phyloP scores from a whole-genome alignment of 2,888 invertebrate genomes.

The Morpho achilles region DNA sequence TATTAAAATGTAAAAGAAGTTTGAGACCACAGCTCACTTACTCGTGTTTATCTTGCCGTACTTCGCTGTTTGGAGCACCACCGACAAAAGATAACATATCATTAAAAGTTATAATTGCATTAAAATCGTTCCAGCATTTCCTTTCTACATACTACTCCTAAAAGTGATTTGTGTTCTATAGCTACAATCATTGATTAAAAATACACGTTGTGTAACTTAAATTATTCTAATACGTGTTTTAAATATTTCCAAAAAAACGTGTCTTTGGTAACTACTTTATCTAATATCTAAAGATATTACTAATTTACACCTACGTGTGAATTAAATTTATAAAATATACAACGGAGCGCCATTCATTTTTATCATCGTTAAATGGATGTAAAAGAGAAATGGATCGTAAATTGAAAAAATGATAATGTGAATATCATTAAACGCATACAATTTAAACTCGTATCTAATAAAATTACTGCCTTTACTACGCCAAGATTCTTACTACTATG shows the following conservation, averaged over 20 bases:
- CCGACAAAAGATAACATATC: slow-evolving; percentile 77
- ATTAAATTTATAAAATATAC: slow-evolving; percentile 23
- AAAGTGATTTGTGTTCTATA: slow-evolving; percentile 12
- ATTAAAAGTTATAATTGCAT: slow-evolving; percentile 43
- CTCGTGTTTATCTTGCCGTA: slow-evolving; percentile 72
- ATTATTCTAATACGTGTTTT: slow-evolving; percentile 13
- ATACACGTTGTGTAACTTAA: slow-evolving; percentile 13
- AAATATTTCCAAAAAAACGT: slow-evolving; percentile 7
- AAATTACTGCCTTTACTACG: not conserved
- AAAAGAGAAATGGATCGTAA: slow-evolving; percentile 6
- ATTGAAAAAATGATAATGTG: not conserved
- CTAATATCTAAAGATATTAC: slow-evolving; percentile 5
- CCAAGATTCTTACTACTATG: not conserved
- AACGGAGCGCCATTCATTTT: slow-evolving; percentile 5
- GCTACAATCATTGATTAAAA: not conserved
- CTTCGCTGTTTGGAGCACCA: slow-evolving; percentile 78
- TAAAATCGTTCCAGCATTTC: slow-evolving; percentile 25
- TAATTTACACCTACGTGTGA: slow-evolving; percentile 21
- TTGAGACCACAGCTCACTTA: slow-evolving; percentile 80
- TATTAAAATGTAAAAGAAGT: slow-evolving; percentile 61
- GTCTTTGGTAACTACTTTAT: slow-evolving; percentile 10
- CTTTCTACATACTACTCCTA: slow-evolving; percentile 14
- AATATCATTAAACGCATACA: not conserved
- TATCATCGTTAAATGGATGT: slow-evolving; percentile 19
- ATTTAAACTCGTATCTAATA: not conserved